Evolutionary conservation across 2,888 invertebrate genomes (phyloP).

Genomic region (Cheilosia soror): DNA sequence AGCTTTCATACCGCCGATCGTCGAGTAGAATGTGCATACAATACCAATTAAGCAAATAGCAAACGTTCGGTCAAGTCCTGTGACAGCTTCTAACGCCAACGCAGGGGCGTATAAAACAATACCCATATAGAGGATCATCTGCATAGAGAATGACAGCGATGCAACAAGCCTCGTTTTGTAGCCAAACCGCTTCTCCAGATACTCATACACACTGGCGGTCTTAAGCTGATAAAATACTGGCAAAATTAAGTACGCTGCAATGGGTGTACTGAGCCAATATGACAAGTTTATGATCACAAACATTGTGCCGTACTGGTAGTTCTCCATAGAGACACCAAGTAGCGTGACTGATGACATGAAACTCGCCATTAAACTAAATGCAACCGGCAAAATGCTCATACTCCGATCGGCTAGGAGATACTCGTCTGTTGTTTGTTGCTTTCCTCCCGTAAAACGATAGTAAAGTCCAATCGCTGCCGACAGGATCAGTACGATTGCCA

Average conservation of each 20-base stretch:
- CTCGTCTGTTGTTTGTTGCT: slow-evolving; percentile 93
- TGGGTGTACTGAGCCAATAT: slow-evolving; percentile 90
- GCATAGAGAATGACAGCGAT: slow-evolving; percentile 93
- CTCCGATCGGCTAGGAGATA: slow-evolving; percentile 92
- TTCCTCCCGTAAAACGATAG: slow-evolving; percentile 93
- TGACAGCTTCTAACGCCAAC: slow-evolving; percentile 93
- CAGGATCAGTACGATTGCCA: slow-evolving; percentile 88
- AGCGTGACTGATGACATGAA: slow-evolving; percentile 96
- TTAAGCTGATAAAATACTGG: slow-evolving; percentile 94
- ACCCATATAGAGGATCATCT: slow-evolving; percentile 95
- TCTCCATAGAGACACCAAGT: slow-evolving; percentile 95
- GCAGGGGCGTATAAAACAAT: slow-evolving; percentile 97
- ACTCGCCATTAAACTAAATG: slow-evolving; percentile 96
- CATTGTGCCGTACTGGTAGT: slow-evolving; percentile 92
- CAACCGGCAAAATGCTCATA: slow-evolving; percentile 91
- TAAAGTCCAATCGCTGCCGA: slow-evolving; percentile 93
- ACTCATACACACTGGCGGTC: slow-evolving; percentile 96
- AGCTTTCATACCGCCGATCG: slow-evolving; percentile 95
- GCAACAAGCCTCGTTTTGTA: slow-evolving; percentile 89
- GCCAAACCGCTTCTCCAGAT: slow-evolving; percentile 94
- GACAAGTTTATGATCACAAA: slow-evolving; percentile 91
- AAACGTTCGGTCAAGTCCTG: slow-evolving; percentile 89
- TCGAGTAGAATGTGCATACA: slow-evolving; percentile 94
- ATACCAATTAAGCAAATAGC: slow-evolving; percentile 88
- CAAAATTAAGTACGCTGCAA: slow-evolving; percentile 90